Base-by-base conservation (phyloP, 2,888 invertebrate species). In the Adineta ricciae region DNA sequence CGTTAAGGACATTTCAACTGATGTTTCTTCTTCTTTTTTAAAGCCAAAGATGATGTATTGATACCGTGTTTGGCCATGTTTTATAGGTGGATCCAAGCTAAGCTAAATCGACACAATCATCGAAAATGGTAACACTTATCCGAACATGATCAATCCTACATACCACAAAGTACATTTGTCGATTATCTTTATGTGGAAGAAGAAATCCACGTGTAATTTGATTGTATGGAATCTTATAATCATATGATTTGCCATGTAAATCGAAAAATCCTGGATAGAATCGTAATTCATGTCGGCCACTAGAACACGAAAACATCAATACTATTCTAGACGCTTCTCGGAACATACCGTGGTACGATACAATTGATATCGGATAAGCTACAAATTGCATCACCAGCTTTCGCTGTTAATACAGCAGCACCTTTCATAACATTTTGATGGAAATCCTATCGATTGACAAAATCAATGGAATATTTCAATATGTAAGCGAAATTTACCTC, bases 211-310 rank as follows among this genome's bases (percentile, higher is more conserved):
- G 93, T 27, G 97, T 92, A 7, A 99, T 97, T 0, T 97, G 97
- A 0, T 95, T 95, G 93, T 96, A 95, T 0, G 98, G 97, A 88
- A 99, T 98, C 92, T 99, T 99, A 92, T 99, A 99, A 92, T 99
- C 99, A 89, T 97, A 99, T 0, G 99, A 98, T 93, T 99, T 99
- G 89, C 96, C 96, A 89, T 96, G 96, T 86, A 96, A 93, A 91
- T 96, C 95, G 88, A 96, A 94, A 90, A 96, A 96, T 0, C 94
- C 93, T 84, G 95, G 94, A 91, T 95, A 97, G 86, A 97, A 94
- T 91, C 96, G 97, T 91, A 97, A 95, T 90, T 96, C 96, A 89
- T 97, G 97, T 87, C 96, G 95, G 92, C 97, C 97, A 92, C 95
- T 78, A 78, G 41, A 78, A 78, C 2, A 41, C 8, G 41, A 38